Conservation (phyloP, 2,888 invertebrate genomes). For the Sarcophaga rosellei region DNA sequence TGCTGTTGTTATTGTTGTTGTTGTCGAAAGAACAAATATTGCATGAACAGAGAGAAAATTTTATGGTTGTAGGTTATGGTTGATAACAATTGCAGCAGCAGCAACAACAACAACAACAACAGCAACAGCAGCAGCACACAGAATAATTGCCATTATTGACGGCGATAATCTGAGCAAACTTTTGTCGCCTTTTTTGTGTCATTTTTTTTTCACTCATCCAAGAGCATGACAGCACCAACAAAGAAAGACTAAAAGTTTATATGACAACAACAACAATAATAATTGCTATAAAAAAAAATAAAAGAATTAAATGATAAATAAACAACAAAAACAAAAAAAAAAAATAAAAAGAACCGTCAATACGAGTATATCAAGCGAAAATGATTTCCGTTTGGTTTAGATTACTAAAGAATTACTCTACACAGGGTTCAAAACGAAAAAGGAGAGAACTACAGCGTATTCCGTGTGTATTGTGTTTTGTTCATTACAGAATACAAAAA, state of each 20-base stretch:
- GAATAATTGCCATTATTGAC: slow-evolving; percentile 9
- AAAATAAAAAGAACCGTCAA: neutral
- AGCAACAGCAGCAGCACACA: too few species aligned
- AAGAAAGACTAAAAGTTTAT: slow-evolving; percentile 39
- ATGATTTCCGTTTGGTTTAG: slow-evolving; percentile 5
- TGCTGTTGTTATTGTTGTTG: neutral
- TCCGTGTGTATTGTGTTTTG: too few species aligned
- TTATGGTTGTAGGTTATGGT: slow-evolving; percentile 59
- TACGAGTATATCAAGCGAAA: slow-evolving; percentile 22
- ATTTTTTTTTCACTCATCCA: neutral
- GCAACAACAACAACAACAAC: too few species aligned
- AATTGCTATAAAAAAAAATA: neutral
- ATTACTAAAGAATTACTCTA: too few species aligned
- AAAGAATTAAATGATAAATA: slow-evolving; percentile 32
- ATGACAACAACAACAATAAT: too few species aligned
- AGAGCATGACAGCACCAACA: neutral
- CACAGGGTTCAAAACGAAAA: too few species aligned
- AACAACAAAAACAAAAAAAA: neutral
- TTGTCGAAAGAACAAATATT: neutral
- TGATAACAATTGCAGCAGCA: slow-evolving; percentile 32
- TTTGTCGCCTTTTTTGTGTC: neutral
- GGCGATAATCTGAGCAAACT: slow-evolving; percentile 43
- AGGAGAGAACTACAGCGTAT: too few species aligned
- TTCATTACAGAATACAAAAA: too few species aligned
- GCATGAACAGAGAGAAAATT: slow-evolving; percentile 35